Evolutionary conservation across 92 coral and sea anemone genomes (phyloP).

Genomic region (Phenganax marumi): DNA sequence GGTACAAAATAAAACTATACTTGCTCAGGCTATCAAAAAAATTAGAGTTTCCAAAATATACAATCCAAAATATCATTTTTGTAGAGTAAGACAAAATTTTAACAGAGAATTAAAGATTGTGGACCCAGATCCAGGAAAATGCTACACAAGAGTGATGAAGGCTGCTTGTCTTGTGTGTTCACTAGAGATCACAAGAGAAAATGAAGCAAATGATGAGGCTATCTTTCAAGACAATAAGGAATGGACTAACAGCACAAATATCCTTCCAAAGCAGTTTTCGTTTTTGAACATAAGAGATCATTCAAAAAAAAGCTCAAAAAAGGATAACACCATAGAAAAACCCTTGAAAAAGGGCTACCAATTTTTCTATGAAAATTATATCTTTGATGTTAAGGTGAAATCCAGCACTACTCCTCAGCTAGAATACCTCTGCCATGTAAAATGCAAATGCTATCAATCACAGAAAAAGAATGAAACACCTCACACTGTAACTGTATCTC

Average conservation of each 20-base stretch:
- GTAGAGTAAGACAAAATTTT: too few relatives aligned
- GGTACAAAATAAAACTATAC: too few relatives aligned
- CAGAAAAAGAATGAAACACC: slow-evolving; percentile 60
- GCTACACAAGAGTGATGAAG: slow-evolving; percentile 56
- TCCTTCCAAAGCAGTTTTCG: slow-evolving; percentile 60
- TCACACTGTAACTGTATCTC: slow-evolving; percentile 45
- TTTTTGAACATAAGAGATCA: slow-evolving; percentile 53
- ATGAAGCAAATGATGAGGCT: background rate
- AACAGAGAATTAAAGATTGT: too few relatives aligned
- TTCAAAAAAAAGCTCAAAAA: slow-evolving; percentile 49
- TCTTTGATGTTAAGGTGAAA: slow-evolving; percentile 44
- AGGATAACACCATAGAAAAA: slow-evolving; percentile 56
- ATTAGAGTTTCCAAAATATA: too few relatives aligned
- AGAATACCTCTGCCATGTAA: background rate
- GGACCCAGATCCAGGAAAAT: slow-evolving; percentile 59
- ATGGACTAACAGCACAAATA: slow-evolving; percentile 56
- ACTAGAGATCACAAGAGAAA: slow-evolving; percentile 14
- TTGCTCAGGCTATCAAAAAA: too few relatives aligned
- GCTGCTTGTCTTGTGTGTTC: slow-evolving; percentile 49
- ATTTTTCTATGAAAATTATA: slow-evolving; percentile 62
- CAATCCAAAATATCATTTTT: too few relatives aligned
- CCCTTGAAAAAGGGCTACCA: slow-evolving; percentile 65
- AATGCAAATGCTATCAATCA: slow-evolving; percentile 59
- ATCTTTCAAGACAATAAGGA: slow-evolving; percentile 30
- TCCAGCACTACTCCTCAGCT: too few relatives aligned